Conservation (phyloP, 2,888 invertebrate genomes). For the Hesperia comma region DNA sequence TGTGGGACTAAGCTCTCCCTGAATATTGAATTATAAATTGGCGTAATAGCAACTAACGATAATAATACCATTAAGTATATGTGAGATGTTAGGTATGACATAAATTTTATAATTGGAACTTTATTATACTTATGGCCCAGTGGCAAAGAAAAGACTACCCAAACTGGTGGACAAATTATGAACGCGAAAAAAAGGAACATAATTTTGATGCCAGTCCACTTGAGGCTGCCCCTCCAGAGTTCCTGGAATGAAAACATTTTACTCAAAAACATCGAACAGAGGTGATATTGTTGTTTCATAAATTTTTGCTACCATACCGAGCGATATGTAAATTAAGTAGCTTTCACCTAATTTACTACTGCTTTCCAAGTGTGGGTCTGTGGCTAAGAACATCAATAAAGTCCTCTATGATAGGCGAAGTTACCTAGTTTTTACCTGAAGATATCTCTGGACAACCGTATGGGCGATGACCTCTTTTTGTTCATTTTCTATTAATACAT, state of each 20-base stretch:
- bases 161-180: constrained; percentile 97
- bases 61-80: constrained; percentile 98
- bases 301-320: too few species aligned
- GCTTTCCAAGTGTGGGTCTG: not conserved
- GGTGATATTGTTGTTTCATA: too few species aligned
- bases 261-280: not conserved
- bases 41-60: constrained; percentile 94
- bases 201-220: constrained; percentile 98
- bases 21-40: constrained; percentile 91
- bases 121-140: constrained; percentile 97
- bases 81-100: constrained; percentile 99
- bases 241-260: constrained; percentile 85
- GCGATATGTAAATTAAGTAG: too few species aligned
- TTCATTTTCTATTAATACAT: constrained; percentile 98
- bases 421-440: constrained; percentile 91
- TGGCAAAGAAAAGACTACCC: constrained; percentile 97
- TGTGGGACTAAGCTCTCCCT: constrained; percentile 92
- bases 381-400: constrained; percentile 10
- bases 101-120: constrained; percentile 99
- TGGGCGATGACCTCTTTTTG: constrained; percentile 99
- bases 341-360: too few species aligned
- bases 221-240: constrained; percentile 98
- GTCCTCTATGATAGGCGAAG: constrained; percentile 54
- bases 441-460: constrained; percentile 98
- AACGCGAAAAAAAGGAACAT: constrained; percentile 96